phyloP scores from a whole-genome alignment of 1,140 invertebrate species.

The Calliphora vicina region DNA sequence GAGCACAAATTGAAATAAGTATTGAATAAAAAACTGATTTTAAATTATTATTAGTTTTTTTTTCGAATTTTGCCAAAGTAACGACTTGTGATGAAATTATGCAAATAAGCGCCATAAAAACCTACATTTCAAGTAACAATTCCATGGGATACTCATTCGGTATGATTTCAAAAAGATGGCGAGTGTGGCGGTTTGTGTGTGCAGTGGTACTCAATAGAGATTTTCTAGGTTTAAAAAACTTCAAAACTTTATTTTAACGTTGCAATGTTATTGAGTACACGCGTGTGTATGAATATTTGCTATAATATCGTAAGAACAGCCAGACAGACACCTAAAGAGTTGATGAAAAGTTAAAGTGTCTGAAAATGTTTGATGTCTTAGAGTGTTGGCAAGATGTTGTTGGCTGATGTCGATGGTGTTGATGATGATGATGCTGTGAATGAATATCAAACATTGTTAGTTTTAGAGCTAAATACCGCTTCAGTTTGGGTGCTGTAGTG shows the following conservation, averaged over 20 bases:
- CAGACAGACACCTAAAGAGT: background rate
- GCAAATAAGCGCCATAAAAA: background rate
- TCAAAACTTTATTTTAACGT: too few relatives aligned
- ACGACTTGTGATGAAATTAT: slow-evolving; percentile 1
- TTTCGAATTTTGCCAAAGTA: background rate
- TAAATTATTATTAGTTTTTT: background rate
- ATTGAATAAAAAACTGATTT: background rate
- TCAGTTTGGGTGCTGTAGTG: too few relatives aligned
- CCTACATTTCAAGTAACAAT: background rate
- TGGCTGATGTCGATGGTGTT: background rate
- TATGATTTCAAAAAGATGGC: background rate
- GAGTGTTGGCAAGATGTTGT: background rate
- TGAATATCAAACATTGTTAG: too few relatives aligned
- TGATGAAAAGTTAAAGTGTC: background rate
- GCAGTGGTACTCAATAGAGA: too few relatives aligned
- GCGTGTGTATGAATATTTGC: background rate
- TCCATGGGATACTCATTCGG: background rate
- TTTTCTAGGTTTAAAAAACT: too few relatives aligned
- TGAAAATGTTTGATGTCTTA: background rate
- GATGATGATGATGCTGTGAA: background rate
- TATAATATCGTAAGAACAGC: too few relatives aligned
- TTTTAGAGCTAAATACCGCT: too few relatives aligned
- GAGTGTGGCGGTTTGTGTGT: background rate
- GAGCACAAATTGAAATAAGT: background rate
- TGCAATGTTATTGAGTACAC: background rate